Percentiles rank a stretch among this genome's conserved stretches.
Conservation (phyloP, 2,888 invertebrate genomes). For the Linyphia triangularis region DNA sequence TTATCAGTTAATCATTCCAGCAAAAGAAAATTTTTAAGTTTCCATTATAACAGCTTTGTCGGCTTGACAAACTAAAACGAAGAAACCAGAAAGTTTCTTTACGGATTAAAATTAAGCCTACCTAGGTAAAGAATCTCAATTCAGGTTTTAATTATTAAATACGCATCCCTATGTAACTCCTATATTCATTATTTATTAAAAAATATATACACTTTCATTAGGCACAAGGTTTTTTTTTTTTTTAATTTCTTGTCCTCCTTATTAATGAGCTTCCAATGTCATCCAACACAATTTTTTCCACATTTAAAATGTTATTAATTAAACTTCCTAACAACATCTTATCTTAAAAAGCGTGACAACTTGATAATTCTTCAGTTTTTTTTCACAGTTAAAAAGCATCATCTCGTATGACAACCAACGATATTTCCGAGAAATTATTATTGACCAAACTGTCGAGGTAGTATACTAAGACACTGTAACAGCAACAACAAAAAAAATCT, state of each 20-base stretch:
- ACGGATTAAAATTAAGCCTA: too few species aligned
- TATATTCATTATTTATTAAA: neutral
- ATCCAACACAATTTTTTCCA: constrained; percentile 31
- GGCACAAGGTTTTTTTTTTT: neutral
- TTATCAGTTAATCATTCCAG: too few species aligned
- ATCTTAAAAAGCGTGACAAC: constrained; percentile 30
- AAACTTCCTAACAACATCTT: constrained; percentile 50
- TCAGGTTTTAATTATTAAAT: too few species aligned
- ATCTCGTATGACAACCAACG: constrained; percentile 13
- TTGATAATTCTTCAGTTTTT: constrained; percentile 48
- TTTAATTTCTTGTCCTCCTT: constrained; percentile 19
- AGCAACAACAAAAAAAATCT: constrained; percentile 30
- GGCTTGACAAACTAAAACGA: too few species aligned
- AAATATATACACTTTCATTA: neutral
- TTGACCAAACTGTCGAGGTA: constrained; percentile 40
- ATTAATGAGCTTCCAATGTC: constrained; percentile 20
- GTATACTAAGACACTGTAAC: constrained; percentile 26
- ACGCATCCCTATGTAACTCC: too few species aligned
- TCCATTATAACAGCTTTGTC: too few species aligned
- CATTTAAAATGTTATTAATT: constrained; percentile 54
- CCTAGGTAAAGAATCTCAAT: too few species aligned
- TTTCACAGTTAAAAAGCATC: constrained; percentile 30
- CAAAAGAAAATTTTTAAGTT: too few species aligned
- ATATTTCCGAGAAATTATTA: constrained; percentile 37
- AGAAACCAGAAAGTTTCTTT: too few species aligned